Evolutionary conservation across 2,113 vertebrate species (phyloP).

Genomic region (Potamarius usumacintae): DNA sequence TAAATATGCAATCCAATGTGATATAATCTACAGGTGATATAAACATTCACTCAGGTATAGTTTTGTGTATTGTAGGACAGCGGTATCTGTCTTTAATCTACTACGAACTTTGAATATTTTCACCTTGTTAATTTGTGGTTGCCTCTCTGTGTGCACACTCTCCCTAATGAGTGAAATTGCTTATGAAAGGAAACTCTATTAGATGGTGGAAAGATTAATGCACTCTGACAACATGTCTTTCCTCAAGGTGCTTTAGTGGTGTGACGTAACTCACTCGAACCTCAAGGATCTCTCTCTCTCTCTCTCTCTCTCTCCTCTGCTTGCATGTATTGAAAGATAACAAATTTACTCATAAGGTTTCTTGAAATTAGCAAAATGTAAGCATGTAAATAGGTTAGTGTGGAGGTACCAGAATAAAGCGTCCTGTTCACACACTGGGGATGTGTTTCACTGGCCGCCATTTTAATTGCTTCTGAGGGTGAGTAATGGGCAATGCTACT

Average conservation of each 20-base stretch:
- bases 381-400: slow-evolving; percentile 11
- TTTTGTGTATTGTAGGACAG: background rate
- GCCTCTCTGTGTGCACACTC: slow-evolving; percentile 62
- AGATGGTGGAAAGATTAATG: slow-evolving; percentile 72
- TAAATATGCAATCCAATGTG: background rate
- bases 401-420: slow-evolving; percentile 22
- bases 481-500: slow-evolving; percentile 62
- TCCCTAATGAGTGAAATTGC: slow-evolving; percentile 74
- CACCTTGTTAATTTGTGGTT: slow-evolving; percentile 42
- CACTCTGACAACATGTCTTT: slow-evolving; percentile 72
- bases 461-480: slow-evolving; percentile 60
- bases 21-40: background rate
- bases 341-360: slow-evolving; percentile 27
- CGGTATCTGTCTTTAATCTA: slow-evolving; percentile 31
- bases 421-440: background rate
- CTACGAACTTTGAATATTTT: slow-evolving; percentile 58
- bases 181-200: slow-evolving; percentile 75
- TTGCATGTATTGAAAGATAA: slow-evolving; percentile 20
- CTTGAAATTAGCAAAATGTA: slow-evolving; percentile 17
- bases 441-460: slow-evolving; percentile 49
- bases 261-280: slow-evolving; percentile 63
- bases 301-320: slow-evolving; percentile 38
- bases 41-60: background rate
- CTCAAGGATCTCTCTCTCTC: slow-evolving; percentile 50
- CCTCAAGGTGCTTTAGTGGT: slow-evolving; percentile 68